phyloP scores from a whole-genome alignment of 2,888 invertebrate genomes.

The Ommatoiulus sabulosus region DNA sequence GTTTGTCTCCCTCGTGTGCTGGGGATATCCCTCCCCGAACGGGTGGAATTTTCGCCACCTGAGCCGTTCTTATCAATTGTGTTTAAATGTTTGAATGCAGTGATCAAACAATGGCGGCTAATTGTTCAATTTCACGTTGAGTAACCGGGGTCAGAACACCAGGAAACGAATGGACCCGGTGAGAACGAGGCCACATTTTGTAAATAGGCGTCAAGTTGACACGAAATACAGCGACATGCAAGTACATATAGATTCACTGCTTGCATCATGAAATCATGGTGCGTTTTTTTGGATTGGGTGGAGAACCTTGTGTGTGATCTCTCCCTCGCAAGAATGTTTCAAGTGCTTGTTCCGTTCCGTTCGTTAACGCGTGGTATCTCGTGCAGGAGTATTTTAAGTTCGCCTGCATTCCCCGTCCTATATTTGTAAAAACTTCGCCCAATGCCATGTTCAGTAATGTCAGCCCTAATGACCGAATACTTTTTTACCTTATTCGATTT shows the following conservation, averaged over 20 bases:
- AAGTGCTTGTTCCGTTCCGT: background rate
- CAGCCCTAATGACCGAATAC: background rate
- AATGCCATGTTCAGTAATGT: background rate
- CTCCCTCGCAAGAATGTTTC: background rate
- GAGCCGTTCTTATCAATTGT: background rate
- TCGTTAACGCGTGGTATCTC: background rate
- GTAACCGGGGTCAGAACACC: background rate
- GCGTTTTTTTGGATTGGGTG: background rate
- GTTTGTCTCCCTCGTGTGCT: background rate
- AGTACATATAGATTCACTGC: background rate
- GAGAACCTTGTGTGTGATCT: background rate
- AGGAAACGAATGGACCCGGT: background rate
- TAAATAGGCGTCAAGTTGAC: background rate
- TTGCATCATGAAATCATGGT: background rate
- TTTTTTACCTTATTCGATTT: too few relatives aligned
- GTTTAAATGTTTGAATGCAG: background rate
- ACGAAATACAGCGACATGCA: background rate
- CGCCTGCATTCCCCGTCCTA: background rate
- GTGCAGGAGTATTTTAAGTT: background rate
- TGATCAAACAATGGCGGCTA: slow-evolving; percentile 19
- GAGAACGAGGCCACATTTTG: background rate
- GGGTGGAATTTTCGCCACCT: background rate
- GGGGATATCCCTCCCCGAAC: background rate
- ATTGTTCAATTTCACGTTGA: too few relatives aligned
- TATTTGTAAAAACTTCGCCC: background rate